These are phyloP conservation scores for Nemotelus nigrinus DNA, from an alignment of 2,888 invertebrate species.

Conservation along the genomic window DNA sequence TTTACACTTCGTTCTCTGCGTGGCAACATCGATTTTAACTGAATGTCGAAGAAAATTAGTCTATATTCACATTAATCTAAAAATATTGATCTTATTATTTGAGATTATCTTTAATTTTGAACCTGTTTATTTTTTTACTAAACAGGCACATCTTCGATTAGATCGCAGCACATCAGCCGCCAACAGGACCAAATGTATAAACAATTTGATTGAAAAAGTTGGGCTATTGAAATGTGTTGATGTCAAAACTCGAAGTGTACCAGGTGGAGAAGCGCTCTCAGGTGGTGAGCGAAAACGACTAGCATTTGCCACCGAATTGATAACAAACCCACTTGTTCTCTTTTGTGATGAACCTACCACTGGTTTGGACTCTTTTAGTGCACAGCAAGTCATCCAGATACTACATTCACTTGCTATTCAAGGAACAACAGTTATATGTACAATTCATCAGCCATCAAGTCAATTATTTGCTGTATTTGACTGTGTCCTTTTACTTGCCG, in stretches of 20 bases:
- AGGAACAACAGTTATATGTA: conserved; percentile 89
- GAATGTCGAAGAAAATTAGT: too few relatives aligned
- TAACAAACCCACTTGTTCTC: conserved; percentile 90
- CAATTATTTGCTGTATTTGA: conserved; percentile 87
- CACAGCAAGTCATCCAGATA: conserved; percentile 81
- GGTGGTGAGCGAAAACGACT: conserved; percentile 94
- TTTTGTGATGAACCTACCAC: conserved; percentile 98
- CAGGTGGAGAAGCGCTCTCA: conserved; percentile 82
- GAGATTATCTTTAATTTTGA: too few relatives aligned
- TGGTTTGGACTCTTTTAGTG: conserved; percentile 91
- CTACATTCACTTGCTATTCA: conserved; percentile 76
- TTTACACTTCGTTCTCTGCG: too few relatives aligned
- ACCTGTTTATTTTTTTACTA: conserved; percentile 42
- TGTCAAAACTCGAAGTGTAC: conserved; percentile 81
- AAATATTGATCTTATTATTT: too few relatives aligned
- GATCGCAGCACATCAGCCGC: conserved; percentile 72
- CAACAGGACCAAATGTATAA: conserved; percentile 74
- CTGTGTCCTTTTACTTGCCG: conserved; percentile 81
- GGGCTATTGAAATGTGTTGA: conserved; percentile 76
- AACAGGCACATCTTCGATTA: conserved; percentile 81
- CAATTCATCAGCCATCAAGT: conserved; percentile 94
- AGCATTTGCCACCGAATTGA: conserved; percentile 88
- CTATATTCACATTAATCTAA: too few relatives aligned
- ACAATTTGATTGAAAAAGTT: conserved; percentile 76
- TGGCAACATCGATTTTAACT: too few relatives aligned